phyloP scores from a whole-genome alignment of 1,140 invertebrate genomes.

The Drosophila arawakana region DNA sequence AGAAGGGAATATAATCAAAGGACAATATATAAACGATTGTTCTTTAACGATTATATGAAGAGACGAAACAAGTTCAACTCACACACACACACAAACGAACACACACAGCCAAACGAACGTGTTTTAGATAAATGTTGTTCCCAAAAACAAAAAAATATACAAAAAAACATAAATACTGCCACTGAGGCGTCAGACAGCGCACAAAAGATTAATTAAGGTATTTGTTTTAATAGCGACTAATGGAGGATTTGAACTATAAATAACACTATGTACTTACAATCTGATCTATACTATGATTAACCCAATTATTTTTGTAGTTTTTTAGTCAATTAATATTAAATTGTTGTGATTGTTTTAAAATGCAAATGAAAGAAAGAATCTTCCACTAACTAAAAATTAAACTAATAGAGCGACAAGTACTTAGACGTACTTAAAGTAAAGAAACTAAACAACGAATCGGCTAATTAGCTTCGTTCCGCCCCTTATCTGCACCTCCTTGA shows the following conservation, averaged over 20 bases:
- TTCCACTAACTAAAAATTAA: constrained; percentile 77
- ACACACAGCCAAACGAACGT: constrained; percentile 26
- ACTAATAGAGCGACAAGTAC: constrained; percentile 68
- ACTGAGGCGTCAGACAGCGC: constrained; percentile 75
- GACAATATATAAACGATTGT: constrained; percentile 75
- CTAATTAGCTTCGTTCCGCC: neutral
- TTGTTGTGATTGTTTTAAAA: constrained; percentile 84
- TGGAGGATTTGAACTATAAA: constrained; percentile 83
- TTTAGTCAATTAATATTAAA: constrained; percentile 83
- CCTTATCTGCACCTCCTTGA: too few relatives aligned
- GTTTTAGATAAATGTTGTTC: constrained; percentile 21
- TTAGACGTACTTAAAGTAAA: constrained; percentile 56
- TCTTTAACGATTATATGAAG: constrained; percentile 49
- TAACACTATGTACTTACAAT: constrained; percentile 46
- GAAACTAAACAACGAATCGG: constrained; percentile 72
- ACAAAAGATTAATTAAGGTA: constrained; percentile 71
- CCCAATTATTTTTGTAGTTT: constrained; percentile 81
- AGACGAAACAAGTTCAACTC: constrained; percentile 30
- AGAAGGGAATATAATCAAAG: constrained; percentile 49
- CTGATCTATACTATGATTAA: constrained; percentile 61
- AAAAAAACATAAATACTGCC: constrained; percentile 60
- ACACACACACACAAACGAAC: constrained; percentile 55
- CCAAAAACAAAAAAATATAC: constrained; percentile 18
- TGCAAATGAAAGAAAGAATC: constrained; percentile 58
- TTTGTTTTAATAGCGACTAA: constrained; percentile 83